Base-by-base conservation (phyloP, 2,113 vertebrate species). In the Typhlomys cinereus region DNA sequence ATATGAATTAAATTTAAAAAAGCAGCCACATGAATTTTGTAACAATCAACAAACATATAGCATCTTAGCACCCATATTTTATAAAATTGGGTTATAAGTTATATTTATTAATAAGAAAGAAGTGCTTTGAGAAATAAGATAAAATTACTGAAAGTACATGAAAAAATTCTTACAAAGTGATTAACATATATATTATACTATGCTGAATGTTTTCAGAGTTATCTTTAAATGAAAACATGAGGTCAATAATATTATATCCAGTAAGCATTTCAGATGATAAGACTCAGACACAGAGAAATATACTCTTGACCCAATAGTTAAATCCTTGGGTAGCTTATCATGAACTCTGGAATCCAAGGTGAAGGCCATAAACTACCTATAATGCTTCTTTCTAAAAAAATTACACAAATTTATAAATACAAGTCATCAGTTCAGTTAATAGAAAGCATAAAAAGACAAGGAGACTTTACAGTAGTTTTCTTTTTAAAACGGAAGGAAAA, bases 401-500 rank as follows among this genome's bases (percentile, higher is more conserved):
- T n/a, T 84, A 44, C 6, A 50, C 23, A 76, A 94, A 39, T 62
- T 52, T 78, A 73, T 7, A 67, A 8, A 69, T 57, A 14, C 2
- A 85, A 82, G 27, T 41, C 1, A 79, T 78, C 39, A 57, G 23
- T 79, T 18, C 12, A 71, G 0, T 80, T 81, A 44, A 71, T 25
- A 64, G 9, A 7, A n/a, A 73, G 36, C 18, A 21, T 54, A 54
- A 79, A 76, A 83, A 27, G 7, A 44, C 46, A 31, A 70, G 8
- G 4, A 27, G 67, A 36, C 67, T 44, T 83, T 75, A 34, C 21
- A 70, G 29, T 10, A 57, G 70, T 39, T 13, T 17, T 41, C 27
- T 78, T 57, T 78, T 36, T 39, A 96, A 81, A 59, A 94, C 50
- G 39, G 23, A 93, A 73, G 36, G 86, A 78, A 76, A 57, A 78